Evolutionary conservation across 2,113 vertebrate genomes (phyloP), one percentile per base, ranked within the genome.

Genomic region (Grammomys dolichurus): DNA sequence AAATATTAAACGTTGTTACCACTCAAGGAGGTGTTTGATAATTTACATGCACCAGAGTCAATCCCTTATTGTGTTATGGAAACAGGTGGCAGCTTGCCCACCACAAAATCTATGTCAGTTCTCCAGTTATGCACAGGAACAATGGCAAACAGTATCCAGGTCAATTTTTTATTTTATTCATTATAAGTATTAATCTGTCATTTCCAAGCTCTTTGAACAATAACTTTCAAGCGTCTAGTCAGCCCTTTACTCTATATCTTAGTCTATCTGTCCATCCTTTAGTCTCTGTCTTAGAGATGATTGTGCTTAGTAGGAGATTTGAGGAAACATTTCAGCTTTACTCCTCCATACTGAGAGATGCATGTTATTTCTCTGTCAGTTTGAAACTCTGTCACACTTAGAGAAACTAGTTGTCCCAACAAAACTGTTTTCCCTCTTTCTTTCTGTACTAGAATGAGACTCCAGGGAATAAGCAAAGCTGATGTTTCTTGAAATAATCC

Each of bases 401-500:
- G 31, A 92, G 0, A 17, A 93, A 75, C 97, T 97, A 97, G 26
- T 97, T 97, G 96, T 97, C 54, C 80, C 40, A 93, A 6, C 26
- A 91, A 94, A 91, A 94, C 70, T 54, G 67, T 95, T 97, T 85
- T 48, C 46, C 58, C 75, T 95, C 88, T 90, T 33, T 31, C 82
- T 94, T 97, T 89, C 60, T 96, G 48, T 87, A 93, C 40, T 65
- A 96, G 73, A 87, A 93, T 78, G 14, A 94, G 48, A 93, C 85
- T 93, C n/a, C 16, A 65, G 26, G 43, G 82, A 77, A 85, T 93
- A 96, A 94, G 33, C 48, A 94, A 76, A 95, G 70, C 28, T 76
- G 56, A 91, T 89, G 43, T 94, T 95, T 51, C 76, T 91, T 97
- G 76, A 93, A 96, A 51, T 89, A 89, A 93, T 94, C 94, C 87